Evolutionary conservation across 2,888 invertebrate species (phyloP).

Genomic region (Ennomos quercinarius): DNA sequence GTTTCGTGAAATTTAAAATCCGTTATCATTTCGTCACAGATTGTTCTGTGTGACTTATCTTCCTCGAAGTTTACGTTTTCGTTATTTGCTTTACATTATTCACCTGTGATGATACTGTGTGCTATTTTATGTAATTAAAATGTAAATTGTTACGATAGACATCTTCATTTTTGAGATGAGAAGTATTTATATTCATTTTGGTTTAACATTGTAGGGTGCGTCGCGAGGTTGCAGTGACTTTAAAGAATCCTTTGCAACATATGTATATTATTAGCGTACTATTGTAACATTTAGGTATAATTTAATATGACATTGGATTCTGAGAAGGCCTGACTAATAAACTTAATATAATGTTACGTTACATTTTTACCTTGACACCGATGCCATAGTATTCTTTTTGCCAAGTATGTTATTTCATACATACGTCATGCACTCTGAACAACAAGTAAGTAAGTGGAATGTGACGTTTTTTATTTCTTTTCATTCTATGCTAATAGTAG

Average conservation of each 20-base stretch:
- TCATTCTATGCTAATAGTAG: too few species aligned
- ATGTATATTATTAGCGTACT: too few species aligned
- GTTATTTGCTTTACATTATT: neutral
- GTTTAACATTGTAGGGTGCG: too few species aligned
- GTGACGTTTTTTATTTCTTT: neutral
- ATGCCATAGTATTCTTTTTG: slow-evolving; percentile 32
- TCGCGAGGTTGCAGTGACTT: too few species aligned
- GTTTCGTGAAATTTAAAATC: slow-evolving; percentile 10
- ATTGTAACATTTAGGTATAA: too few species aligned
- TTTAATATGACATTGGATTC: slow-evolving; percentile 20
- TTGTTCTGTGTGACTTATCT: slow-evolving; percentile 4
- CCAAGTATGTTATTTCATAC: slow-evolving; percentile 18
- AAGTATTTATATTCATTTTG: too few species aligned
- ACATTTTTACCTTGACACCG: slow-evolving; percentile 35
- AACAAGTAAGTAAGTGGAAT: slow-evolving; percentile 12
- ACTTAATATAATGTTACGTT: slow-evolving; percentile 13
- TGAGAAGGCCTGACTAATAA: slow-evolving; percentile 19
- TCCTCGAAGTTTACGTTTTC: slow-evolving; percentile 1
- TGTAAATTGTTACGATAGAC: too few species aligned
- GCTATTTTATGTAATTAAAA: too few species aligned
- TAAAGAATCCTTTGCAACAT: too few species aligned
- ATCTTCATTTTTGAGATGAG: too few species aligned
- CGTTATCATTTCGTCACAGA: slow-evolving; percentile 16
- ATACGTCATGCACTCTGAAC: slow-evolving; percentile 17
- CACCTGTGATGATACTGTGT: neutral